Base-by-base conservation (phyloP, 2,888 invertebrate genomes). In the Thecophora atra region DNA sequence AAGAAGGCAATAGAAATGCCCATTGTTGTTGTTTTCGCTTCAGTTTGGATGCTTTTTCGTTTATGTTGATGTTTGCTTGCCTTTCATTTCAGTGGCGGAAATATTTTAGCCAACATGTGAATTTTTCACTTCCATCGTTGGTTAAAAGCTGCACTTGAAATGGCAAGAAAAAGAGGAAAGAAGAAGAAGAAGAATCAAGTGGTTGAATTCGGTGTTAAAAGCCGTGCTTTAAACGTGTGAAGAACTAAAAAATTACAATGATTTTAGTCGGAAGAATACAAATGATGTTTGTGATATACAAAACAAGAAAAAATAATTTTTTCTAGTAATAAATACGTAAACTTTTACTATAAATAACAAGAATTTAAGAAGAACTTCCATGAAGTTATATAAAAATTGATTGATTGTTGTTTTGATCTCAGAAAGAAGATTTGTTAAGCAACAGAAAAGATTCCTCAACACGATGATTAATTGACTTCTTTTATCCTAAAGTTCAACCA, bases 21-120 rank as follows among this genome's bases (percentile, higher is more conserved):
- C 11, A 4, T 44, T 24, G 19, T 24, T 47, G 17, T 42, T 13
- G 44, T 64, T 64, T 3, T 64, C 47, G 47, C 47, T 47, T 15
- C 15, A 47, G 47, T 47, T 47, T 47, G 47, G 11, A 42, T 37
- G 42, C 42, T 63, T 28, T 64, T 37, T 37, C 3, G 37, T 37
- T 6, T 37, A 11, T 47, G 44, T 64, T 64, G n/a, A 19, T 44
- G 17, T 64, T 44, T 24, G 17, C 21, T 64, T 51, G 13, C 15
- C 15, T 24, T 47, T 47, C 1, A 47, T 47, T 64, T 64, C 44
- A 58, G 24, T 64, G 47, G 64, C 47, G 47, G 64, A 47, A 64
- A 47, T 47, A 47, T 24, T 64, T 26, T 64, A 6, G 13, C 47
- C 17, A 26, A 42, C 17, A 47, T 26, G 13, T 56, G 24, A 13